These are phyloP conservation scores for Micromesistius poutassou DNA, from an alignment of 2,797 vertebrate species.

Conservation along the genomic window DNA sequence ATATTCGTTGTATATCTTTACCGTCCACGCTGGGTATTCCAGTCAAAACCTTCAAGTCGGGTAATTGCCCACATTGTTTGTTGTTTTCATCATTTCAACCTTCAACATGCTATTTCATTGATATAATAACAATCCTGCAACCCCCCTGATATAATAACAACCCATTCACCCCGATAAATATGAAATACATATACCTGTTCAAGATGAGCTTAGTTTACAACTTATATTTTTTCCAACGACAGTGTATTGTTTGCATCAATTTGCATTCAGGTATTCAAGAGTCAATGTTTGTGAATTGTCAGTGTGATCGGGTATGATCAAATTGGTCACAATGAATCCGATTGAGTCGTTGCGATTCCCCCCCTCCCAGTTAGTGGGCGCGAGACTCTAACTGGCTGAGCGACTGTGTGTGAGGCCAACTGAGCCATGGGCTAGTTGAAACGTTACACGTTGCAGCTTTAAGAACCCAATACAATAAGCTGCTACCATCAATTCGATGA, in stretches of 20 bases:
- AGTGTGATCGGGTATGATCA: slow-evolving; percentile 7
- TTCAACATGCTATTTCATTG: neutral
- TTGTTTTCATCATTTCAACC: neutral
- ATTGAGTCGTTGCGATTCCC: no score
- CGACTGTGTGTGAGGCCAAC: no score
- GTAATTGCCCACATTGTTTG: neutral
- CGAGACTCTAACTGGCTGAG: no score
- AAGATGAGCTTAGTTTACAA: neutral
- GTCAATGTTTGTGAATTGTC: slow-evolving; percentile 6
- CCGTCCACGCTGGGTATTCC: neutral
- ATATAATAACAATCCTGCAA: no score
- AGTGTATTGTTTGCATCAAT: neutral
- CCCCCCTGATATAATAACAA: neutral
- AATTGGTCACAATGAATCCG: no score
- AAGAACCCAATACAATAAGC: slow-evolving; percentile 14
- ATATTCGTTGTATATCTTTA: neutral
- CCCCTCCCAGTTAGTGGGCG: no score
- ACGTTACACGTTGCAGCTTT: neutral
- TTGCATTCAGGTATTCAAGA: slow-evolving; percentile 25
- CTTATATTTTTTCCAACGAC: neutral
- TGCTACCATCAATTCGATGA: slow-evolving; percentile 19
- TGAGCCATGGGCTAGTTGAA: no score
- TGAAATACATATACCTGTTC: neutral
- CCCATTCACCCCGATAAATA: neutral
- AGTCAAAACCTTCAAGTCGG: neutral